Percentiles rank a stretch among this genome's conserved stretches.
phyloP scores from a whole-genome alignment of 2,888 invertebrate genomes.

The Nipponacmea schrenckii region DNA sequence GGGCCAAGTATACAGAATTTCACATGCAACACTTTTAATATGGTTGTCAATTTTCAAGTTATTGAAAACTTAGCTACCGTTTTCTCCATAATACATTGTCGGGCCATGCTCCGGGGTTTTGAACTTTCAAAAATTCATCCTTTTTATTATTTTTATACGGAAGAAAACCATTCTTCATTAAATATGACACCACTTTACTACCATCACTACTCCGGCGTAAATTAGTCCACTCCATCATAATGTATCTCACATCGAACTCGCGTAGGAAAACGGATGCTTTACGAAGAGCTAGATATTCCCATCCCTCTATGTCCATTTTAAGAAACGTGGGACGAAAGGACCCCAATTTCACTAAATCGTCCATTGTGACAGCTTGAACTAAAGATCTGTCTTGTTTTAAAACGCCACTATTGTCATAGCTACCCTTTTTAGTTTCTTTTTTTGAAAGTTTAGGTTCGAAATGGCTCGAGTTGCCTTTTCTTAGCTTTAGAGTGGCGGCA shows the following conservation, averaged over 20 bases:
- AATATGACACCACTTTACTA: neutral
- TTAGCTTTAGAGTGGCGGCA: too few species aligned
- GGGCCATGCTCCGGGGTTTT: neutral
- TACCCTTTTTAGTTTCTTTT: too few species aligned
- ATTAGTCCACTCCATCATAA: constrained; percentile 12
- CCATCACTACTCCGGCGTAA: neutral
- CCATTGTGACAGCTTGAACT: neutral
- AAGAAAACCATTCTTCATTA: neutral
- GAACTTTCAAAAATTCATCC: neutral
- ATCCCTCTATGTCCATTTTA: constrained; percentile 15
- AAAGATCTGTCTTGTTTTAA: neutral
- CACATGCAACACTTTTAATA: too few species aligned
- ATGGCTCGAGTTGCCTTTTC: too few species aligned
- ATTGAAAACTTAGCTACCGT: neutral
- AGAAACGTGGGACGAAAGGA: neutral
- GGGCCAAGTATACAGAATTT: too few species aligned
- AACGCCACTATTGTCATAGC: too few species aligned
- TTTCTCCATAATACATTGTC: neutral
- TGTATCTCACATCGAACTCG: constrained; percentile 10
- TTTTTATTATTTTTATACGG: neutral
- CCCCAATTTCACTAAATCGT: constrained; percentile 11
- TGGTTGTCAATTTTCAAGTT: too few species aligned
- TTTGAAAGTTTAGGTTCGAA: too few species aligned
- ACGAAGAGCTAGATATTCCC: neutral
- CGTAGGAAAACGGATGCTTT: neutral